These are phyloP conservation scores for Brachystomella parvula DNA, from an alignment of 1,140 invertebrate genomes.

Conservation along the genomic window DNA sequence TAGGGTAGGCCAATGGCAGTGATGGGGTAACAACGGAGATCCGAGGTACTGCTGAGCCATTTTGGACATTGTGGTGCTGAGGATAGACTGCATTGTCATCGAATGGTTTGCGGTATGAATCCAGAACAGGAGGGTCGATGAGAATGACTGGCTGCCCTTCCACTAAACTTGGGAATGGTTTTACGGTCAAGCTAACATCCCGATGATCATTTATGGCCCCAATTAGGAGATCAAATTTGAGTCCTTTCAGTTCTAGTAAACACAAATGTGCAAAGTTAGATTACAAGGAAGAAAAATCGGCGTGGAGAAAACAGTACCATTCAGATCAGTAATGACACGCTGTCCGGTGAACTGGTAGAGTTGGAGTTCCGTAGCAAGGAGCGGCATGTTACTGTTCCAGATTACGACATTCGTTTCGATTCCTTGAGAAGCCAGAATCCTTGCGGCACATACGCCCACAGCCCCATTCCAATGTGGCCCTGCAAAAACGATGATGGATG, in stretches of 20 bases:
- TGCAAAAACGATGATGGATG: constrained; percentile 21
- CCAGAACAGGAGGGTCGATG: constrained; percentile 22
- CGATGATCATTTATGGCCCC: constrained; percentile 19
- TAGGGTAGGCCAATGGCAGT: constrained; percentile 22
- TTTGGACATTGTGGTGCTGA: background rate
- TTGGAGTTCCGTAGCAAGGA: constrained; percentile 18
- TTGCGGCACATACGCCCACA: constrained; percentile 20
- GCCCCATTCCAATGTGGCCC: constrained; percentile 32
- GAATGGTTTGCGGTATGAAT: constrained; percentile 13
- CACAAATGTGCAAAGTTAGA: background rate
- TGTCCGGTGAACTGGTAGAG: constrained; percentile 24
- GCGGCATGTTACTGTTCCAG: constrained; percentile 11
- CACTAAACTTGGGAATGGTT: background rate
- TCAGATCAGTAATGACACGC: constrained; percentile 4
- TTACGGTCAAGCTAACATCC: background rate
- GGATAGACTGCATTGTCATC: background rate
- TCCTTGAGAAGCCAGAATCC: constrained; percentile 28
- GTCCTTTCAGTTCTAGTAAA: constrained; percentile 19
- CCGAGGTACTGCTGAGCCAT: constrained; percentile 1
- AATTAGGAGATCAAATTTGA: constrained; percentile 26
- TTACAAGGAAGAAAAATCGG: constrained; percentile 8
- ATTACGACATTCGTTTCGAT: constrained; percentile 19
- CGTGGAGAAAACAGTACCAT: no score
- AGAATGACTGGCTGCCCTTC: constrained; percentile 14
- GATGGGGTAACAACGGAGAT: constrained; percentile 21